These are phyloP conservation scores for Cyanocitta stelleri DNA, from an alignment of 2,113 vertebrate species.

Conservation along the genomic window DNA sequence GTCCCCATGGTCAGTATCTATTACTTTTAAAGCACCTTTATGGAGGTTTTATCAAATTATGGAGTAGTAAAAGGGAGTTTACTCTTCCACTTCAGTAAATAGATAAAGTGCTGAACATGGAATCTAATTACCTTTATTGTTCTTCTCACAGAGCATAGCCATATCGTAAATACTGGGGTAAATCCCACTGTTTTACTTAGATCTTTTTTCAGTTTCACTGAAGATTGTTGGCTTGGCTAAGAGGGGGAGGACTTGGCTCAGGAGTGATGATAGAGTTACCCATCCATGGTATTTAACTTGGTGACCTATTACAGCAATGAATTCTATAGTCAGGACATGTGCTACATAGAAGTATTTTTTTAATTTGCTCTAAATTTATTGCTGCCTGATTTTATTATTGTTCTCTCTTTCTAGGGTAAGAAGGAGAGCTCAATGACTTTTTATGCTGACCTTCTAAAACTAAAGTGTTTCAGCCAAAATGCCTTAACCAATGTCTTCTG, in stretches of 20 bases:
- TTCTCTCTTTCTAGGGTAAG: conserved; percentile 40
- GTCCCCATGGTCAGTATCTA: not conserved
- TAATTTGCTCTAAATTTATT: conserved; percentile 54
- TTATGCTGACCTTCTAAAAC: conserved; percentile 24
- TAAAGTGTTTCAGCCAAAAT: not conserved
- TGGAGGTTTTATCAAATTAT: not conserved
- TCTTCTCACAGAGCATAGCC: not conserved
- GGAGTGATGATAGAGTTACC: not conserved
- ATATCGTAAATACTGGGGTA: not conserved
- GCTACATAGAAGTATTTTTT: conserved; percentile 19
- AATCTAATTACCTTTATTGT: not conserved
- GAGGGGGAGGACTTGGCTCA: not conserved
- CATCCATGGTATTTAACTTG: not conserved
- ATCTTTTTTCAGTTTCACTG: not conserved
- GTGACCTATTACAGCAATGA: conserved; percentile 27
- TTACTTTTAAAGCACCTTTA: not conserved
- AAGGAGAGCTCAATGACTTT: conserved; percentile 29
- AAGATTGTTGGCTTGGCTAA: not conserved
- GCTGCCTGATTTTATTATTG: conserved; percentile 28
- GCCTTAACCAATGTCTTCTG: not conserved
- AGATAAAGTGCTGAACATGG: not conserved
- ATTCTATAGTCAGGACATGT: conserved; percentile 27
- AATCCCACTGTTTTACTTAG: not conserved
- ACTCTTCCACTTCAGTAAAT: not conserved
- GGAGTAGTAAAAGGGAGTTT: not conserved